Evolutionary conservation across 2,888 invertebrate genomes (phyloP), one percentile per base, ranked within the genome.

Genomic region (Caenorhabditis uteleia): DNA sequence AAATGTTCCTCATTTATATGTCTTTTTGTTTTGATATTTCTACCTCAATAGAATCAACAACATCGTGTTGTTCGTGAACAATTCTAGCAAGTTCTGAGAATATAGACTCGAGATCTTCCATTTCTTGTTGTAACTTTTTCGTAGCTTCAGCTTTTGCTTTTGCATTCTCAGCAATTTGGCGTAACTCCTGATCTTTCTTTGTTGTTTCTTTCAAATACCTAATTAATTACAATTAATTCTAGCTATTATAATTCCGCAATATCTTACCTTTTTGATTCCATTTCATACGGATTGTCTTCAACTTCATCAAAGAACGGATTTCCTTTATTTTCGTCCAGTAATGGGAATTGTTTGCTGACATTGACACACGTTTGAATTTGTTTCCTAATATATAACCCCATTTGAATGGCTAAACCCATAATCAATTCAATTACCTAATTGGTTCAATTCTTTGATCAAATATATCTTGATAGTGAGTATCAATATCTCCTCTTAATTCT

Each of bases 21-120:
- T 29, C 5, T 33, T 16, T 26, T 20, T 33, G 29, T 55, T 47
- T 20, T 26, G 5, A 39, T 36, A 25, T 18, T 10, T 12, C 14
- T 16, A 66, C 65, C 57, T 72, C 73, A 40, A 80, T 80, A 7
- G 73, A 73, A 57, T 80, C 80, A 12, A 80, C 75, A 39, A 78
- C 66, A 43, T 80, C 80, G 47, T 80, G 76, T 48, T 80, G 80
- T 29, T 70, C 76, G 42, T 81, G 77, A 6, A 81, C 80, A 23
- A 81, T 74, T 27, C 62, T 62, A 8, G 61, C 53, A 25, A 81
- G 49, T 38, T 81, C 79, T 21, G 39, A 44, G 56, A 79, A 78
- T 12, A 81, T 77, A 40, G 77, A 66, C 45, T 78, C 74, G 21
- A 81, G 59, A 50, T 79, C 79, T 29, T 74, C 60, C 64, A 80